phyloP scores from a whole-genome alignment of 2,888 invertebrate genomes.

The Ectemnius continuus region DNA sequence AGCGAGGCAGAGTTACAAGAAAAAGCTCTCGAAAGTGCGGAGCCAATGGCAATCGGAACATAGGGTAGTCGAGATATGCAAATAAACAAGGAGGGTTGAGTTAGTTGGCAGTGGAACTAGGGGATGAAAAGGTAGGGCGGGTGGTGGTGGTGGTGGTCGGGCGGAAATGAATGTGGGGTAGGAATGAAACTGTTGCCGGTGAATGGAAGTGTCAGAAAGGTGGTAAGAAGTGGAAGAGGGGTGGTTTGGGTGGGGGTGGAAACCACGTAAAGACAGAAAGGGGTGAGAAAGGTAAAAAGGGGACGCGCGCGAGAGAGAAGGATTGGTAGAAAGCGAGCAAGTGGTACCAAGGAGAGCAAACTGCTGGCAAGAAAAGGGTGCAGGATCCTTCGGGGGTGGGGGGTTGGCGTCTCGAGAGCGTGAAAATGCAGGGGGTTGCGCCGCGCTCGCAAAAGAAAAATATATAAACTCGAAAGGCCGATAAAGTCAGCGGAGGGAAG shows the following conservation, averaged over 20 bases:
- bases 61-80: too few relatives aligned
- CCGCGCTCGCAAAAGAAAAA: conserved; percentile 61
- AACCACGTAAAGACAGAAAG: neutral
- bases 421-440: conserved; percentile 59
- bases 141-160: conserved; percentile 4
- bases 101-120: neutral
- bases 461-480: conserved; percentile 62
- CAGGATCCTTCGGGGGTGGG: neutral
- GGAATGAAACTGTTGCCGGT: conserved; percentile 41
- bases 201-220: conserved; percentile 50
- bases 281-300: conserved; percentile 25
- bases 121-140: conserved; percentile 3
- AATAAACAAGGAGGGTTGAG: too few relatives aligned
- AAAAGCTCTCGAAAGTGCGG: too few relatives aligned
- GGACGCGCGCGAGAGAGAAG: too few relatives aligned
- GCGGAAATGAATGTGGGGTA: conserved; percentile 57
- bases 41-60: too few relatives aligned
- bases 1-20: too few relatives aligned
- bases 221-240: too few relatives aligned
- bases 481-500: conserved; percentile 54
- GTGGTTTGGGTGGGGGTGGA: too few relatives aligned
- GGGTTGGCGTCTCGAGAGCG: conserved; percentile 41
- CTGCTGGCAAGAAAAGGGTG: neutral
- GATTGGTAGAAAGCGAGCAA: neutral
- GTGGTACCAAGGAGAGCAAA: neutral